Evolutionary conservation across 2,888 invertebrate genomes (phyloP).

Genomic region (Biston stratarius): DNA sequence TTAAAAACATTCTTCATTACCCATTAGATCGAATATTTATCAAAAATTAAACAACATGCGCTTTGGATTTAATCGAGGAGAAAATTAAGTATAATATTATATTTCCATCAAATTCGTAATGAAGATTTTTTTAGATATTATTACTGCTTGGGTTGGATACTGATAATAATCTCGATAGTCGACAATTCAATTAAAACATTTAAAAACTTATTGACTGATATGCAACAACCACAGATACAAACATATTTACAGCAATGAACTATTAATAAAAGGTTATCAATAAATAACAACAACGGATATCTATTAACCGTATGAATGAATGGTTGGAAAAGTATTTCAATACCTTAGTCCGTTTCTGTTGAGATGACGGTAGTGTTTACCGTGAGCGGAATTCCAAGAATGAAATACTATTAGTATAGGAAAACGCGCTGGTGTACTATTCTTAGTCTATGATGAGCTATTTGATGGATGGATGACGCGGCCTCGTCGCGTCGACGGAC

Average conservation of each 20-base stretch:
- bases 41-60: too few species aligned
- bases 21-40: neutral
- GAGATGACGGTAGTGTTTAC: conserved; percentile 69
- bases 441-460: conserved; percentile 78
- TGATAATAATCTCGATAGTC: neutral
- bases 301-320: conserved; percentile 65
- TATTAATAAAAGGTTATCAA: conserved; percentile 73
- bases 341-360: conserved; percentile 53
- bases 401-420: conserved; percentile 64
- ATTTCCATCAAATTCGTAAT: too few species aligned
- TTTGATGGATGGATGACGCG: conserved; percentile 82
- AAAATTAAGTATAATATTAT: too few species aligned
- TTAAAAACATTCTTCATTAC: neutral
- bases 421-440: conserved; percentile 67
- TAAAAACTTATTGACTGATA: conserved; percentile 44
- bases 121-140: too few species aligned
- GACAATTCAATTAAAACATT: neutral
- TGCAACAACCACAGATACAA: conserved; percentile 57
- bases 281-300: conserved; percentile 58
- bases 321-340: conserved; percentile 55
- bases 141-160: too few species aligned
- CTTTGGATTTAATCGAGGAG: too few species aligned
- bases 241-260: conserved; percentile 79
- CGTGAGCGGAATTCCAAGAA: conserved; percentile 75
- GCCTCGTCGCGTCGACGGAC: conserved; percentile 69